Conservation (phyloP, 2,888 invertebrate species). For the Ochropacha duplaris region DNA sequence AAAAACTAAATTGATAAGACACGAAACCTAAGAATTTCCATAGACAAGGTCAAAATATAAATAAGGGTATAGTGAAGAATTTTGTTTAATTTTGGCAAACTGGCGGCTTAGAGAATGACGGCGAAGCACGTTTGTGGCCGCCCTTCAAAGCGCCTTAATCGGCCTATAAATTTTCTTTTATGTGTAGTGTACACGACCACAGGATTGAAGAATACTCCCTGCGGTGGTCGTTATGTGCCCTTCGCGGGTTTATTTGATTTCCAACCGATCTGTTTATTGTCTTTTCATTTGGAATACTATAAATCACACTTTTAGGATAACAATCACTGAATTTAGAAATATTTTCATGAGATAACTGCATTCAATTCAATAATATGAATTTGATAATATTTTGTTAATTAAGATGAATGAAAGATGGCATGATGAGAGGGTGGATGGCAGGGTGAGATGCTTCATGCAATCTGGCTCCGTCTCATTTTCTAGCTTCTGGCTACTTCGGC, state of each 20-base stretch:
- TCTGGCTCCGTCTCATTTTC: too few species aligned
- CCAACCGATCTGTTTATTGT: slow-evolving; percentile 1
- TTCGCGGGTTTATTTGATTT: not conserved
- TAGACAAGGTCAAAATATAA: slow-evolving; percentile 7
- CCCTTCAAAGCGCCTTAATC: slow-evolving; percentile 67
- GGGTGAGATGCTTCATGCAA: too few species aligned
- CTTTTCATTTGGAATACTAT: not conserved
- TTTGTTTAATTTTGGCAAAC: slow-evolving; percentile 52
- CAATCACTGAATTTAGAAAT: not conserved
- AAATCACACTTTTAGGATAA: not conserved
- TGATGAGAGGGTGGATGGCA: too few species aligned
- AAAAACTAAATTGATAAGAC: not conserved
- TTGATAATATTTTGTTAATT: too few species aligned
- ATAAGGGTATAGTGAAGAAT: slow-evolving; percentile 19
- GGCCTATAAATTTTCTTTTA: slow-evolving; percentile 71
- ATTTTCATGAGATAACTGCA: too few species aligned
- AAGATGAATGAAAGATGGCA: too few species aligned
- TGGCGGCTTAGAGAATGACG: slow-evolving; percentile 63
- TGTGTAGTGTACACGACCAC: slow-evolving; percentile 52
- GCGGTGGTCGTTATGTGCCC: slow-evolving; percentile 3
- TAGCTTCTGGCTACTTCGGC: too few species aligned
- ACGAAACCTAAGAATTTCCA: not conserved
- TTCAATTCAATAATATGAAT: too few species aligned
- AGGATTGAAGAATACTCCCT: slow-evolving; percentile 33
- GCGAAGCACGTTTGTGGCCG: slow-evolving; percentile 61